A percentile compares a stretch with the other conserved stretches of the same genome.
These are phyloP conservation scores for Sycophila sp. DNA, from an alignment of 1,140 invertebrate species.

Conservation along the genomic window DNA sequence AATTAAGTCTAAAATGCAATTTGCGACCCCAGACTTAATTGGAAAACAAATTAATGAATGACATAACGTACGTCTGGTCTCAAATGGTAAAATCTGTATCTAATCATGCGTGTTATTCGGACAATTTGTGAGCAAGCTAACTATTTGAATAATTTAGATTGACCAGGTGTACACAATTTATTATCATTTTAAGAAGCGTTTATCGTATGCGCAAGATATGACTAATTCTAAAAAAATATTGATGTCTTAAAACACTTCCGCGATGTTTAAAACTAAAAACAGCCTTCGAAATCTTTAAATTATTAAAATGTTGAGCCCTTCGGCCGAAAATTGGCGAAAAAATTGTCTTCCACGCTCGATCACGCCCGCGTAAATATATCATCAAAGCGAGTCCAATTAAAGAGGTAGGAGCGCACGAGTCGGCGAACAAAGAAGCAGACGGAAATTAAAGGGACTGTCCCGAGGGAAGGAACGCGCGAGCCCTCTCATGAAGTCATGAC, in stretches of 20 bases:
- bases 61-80: not conserved
- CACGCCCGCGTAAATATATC: not conserved
- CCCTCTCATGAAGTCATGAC: not conserved
- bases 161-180: not conserved
- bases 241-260: not conserved
- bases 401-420: not conserved
- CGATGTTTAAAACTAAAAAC: too few relatives aligned
- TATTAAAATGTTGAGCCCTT: too few relatives aligned
- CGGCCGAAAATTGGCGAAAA: too few relatives aligned
- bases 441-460: slow-evolving; percentile 16
- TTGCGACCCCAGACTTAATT: too few relatives aligned
- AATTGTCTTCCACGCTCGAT: too few relatives aligned
- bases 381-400: slow-evolving; percentile 7
- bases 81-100: slow-evolving; percentile 8
- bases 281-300: not conserved
- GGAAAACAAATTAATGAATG: not conserved
- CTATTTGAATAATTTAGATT: slow-evolving; percentile 31
- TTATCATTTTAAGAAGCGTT: not conserved
- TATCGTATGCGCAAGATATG: not conserved
- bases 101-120: slow-evolving; percentile 19
- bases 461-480: too few relatives aligned
- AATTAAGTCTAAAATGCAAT: too few relatives aligned
- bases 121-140: slow-evolving; percentile 12
- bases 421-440: not conserved
- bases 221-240: too few relatives aligned